phyloP scores from a whole-genome alignment of 2,797 vertebrate species.

The Pseudochromis fuscus region DNA sequence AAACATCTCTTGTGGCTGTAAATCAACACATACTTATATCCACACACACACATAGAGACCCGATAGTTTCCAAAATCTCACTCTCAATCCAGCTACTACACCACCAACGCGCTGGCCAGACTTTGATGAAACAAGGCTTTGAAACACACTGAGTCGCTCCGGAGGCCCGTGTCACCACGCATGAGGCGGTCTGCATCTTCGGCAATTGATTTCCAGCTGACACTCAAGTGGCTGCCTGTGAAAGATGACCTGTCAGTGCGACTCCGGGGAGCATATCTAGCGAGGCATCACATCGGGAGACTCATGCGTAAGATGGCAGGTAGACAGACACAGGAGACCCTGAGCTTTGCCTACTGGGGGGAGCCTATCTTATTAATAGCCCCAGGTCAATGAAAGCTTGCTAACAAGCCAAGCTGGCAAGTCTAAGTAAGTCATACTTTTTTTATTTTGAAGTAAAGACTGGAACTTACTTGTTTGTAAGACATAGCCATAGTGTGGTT shows the following conservation, averaged over 20 bases:
- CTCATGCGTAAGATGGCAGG: slow-evolving; percentile 69
- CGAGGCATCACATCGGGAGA: slow-evolving; percentile 66
- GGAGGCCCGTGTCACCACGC: slow-evolving; percentile 58
- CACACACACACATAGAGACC: neutral
- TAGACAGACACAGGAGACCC: slow-evolving; percentile 61
- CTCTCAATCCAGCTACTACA: slow-evolving; percentile 18
- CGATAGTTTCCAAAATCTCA: slow-evolving; percentile 1
- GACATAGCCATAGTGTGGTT: neutral
- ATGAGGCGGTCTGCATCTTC: slow-evolving; percentile 62
- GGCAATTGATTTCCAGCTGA: slow-evolving; percentile 82
- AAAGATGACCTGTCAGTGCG: slow-evolving; percentile 78
- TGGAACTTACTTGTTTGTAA: slow-evolving; percentile 10
- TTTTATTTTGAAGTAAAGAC: slow-evolving; percentile 37
- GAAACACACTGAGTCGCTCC: slow-evolving; percentile 24
- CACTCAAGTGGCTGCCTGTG: slow-evolving; percentile 69
- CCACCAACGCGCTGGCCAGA: slow-evolving; percentile 24
- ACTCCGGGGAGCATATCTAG: slow-evolving; percentile 72
- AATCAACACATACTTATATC: slow-evolving; percentile 24
- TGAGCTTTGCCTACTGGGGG: slow-evolving; percentile 37
- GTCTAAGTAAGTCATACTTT: slow-evolving; percentile 45
- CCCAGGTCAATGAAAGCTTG: slow-evolving; percentile 51
- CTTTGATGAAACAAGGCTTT: slow-evolving; percentile 46
- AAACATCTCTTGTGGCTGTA: slow-evolving; percentile 11
- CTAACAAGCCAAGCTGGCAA: slow-evolving; percentile 64
- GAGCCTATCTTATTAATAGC: slow-evolving; percentile 62